Evolutionary conservation across 2,888 invertebrate species (phyloP).

Genomic region (Rotaria socialis): DNA sequence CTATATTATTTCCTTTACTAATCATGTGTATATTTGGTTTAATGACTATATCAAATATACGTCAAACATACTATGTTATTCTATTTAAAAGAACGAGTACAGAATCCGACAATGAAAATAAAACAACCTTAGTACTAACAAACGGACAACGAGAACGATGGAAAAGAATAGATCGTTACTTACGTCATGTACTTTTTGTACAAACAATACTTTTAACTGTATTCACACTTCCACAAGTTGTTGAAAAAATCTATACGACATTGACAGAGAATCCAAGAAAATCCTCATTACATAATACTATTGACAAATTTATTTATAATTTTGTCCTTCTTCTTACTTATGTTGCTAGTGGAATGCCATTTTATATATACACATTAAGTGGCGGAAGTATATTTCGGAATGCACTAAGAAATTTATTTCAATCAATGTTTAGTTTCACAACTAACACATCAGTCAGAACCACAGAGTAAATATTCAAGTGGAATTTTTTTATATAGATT

Average conservation of each 20-base stretch:
- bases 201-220: background rate
- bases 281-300: background rate
- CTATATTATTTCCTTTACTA: background rate
- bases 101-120: background rate
- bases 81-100: background rate
- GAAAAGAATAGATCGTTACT: background rate
- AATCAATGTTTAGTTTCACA: background rate
- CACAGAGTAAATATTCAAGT: no score
- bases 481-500: no score
- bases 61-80: background rate
- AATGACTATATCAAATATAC: background rate
- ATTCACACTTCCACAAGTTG: background rate
- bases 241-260: background rate
- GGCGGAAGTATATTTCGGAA: background rate
- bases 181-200: background rate
- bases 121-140: background rate
- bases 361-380: constrained; percentile 15
- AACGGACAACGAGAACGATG: background rate
- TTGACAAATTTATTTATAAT: background rate
- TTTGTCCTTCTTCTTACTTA: background rate
- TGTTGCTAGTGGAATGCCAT: background rate
- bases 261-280: background rate
- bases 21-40: background rate
- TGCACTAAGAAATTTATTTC: background rate
- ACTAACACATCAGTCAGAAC: background rate